These are phyloP conservation scores for Nymphalis urticae DNA, from an alignment of 2,888 invertebrate genomes.

Conservation along the genomic window DNA sequence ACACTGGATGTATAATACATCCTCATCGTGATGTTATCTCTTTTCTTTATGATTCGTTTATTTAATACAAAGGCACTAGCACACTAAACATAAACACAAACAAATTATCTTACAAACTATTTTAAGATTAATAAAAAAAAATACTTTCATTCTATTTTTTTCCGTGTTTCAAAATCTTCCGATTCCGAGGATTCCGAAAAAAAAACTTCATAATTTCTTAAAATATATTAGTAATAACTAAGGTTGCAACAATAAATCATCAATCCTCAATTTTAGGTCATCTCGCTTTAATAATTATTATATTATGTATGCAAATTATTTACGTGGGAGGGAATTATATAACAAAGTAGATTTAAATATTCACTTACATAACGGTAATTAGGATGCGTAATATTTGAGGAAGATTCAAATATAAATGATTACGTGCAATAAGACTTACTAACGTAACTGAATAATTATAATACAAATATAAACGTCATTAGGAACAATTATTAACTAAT, in stretches of 20 bases:
- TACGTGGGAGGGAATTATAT: constrained; percentile 18
- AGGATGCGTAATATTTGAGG: constrained; percentile 24
- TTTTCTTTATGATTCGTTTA: too few species aligned
- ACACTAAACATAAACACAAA: too few species aligned
- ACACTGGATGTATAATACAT: too few species aligned
- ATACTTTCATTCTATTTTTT: too few species aligned
- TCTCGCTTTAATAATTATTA: background rate
- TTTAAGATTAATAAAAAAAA: too few species aligned
- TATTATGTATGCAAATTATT: constrained; percentile 11
- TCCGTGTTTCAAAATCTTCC: too few species aligned
- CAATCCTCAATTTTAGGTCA: background rate
- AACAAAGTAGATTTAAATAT: constrained; percentile 11
- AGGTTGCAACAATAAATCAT: background rate
- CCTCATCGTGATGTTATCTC: too few species aligned
- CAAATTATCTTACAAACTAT: too few species aligned
- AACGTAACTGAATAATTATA: constrained; percentile 7
- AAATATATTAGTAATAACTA: background rate
- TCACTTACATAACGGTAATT: constrained; percentile 17
- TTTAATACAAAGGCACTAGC: too few species aligned
- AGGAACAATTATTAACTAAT: too few species aligned
- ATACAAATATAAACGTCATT: background rate
- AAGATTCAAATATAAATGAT: constrained; percentile 10
- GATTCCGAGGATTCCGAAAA: too few species aligned
- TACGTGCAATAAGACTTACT: constrained; percentile 2
- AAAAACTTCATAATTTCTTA: too few species aligned